Evolutionary conservation across 1,140 invertebrate species (phyloP).

Genomic region (Drosophila watanabei): DNA sequence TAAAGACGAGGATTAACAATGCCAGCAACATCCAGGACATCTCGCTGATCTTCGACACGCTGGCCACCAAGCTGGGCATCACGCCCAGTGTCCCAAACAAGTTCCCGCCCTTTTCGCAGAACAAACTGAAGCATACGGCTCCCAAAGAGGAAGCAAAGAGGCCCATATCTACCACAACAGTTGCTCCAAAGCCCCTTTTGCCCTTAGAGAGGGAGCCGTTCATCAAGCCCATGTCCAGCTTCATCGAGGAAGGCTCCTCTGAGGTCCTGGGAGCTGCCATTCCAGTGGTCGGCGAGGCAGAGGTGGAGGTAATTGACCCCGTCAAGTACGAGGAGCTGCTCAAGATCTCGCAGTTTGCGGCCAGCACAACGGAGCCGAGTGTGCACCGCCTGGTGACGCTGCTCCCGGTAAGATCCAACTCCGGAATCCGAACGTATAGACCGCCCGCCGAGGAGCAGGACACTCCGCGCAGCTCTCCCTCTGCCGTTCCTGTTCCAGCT

Average conservation of each 20-base stretch:
- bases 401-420: constrained; percentile 82
- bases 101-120: constrained; percentile 80
- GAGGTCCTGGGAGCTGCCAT: constrained; percentile 75
- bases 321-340: constrained; percentile 84
- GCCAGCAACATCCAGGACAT: constrained; percentile 84
- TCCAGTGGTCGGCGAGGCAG: constrained; percentile 80
- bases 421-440: constrained; percentile 81
- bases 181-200: constrained; percentile 20
- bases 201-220: constrained; percentile 71
- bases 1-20: constrained; percentile 82
- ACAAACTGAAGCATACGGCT: constrained; percentile 75
- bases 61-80: constrained; percentile 84
- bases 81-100: constrained; percentile 73
- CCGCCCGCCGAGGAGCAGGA: constrained; percentile 56
- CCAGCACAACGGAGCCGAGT: constrained; percentile 63
- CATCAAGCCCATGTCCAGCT: constrained; percentile 78
- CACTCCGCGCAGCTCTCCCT: constrained; percentile 39
- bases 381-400: constrained; percentile 77
- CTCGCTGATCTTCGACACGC: constrained; percentile 83
- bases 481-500: constrained; percentile 1
- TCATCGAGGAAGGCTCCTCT: constrained; percentile 67
- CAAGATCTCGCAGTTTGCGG: constrained; percentile 71
- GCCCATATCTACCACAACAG: constrained; percentile 38
- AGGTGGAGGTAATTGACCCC: constrained; percentile 83
- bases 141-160: constrained; percentile 64